Percentiles rank a stretch among this genome's conserved stretches.
phyloP scores from a whole-genome alignment of 2,113 vertebrate genomes.

The Noturus placidus region DNA sequence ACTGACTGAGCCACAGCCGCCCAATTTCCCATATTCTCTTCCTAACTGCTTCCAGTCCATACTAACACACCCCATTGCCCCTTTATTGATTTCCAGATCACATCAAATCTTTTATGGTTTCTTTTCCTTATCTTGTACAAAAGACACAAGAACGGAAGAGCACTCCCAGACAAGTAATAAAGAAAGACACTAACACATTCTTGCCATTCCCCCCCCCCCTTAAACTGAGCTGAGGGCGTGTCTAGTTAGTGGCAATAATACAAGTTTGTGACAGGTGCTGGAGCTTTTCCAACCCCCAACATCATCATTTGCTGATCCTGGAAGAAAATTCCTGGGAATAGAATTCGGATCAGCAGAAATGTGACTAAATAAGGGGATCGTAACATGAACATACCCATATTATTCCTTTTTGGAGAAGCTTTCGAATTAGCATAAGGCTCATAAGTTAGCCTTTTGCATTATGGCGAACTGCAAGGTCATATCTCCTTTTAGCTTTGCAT shows the following conservation, averaged over 20 bases:
- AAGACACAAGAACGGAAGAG: neutral
- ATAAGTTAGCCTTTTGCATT: neutral
- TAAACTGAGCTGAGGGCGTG: neutral
- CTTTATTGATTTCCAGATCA: neutral
- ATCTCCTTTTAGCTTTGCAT: conserved; percentile 26
- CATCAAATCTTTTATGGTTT: neutral
- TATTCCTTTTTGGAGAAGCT: conserved; percentile 15
- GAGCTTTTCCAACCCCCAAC: conserved; percentile 48
- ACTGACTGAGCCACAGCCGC: no score
- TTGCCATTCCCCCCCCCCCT: conserved; percentile 15
- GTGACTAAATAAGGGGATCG: conserved; percentile 68
- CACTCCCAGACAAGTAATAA: neutral
- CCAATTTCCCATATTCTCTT: no score
- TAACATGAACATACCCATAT: conserved; percentile 36
- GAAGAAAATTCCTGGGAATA: conserved; percentile 44
- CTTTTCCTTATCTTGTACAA: neutral
- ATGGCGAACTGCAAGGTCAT: conserved; percentile 6
- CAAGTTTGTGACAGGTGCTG: conserved; percentile 47
- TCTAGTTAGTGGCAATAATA: conserved; percentile 51
- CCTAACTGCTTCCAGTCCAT: neutral
- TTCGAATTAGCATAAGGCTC: neutral
- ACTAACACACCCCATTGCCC: neutral
- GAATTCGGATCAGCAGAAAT: conserved; percentile 55
- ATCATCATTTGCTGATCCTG: conserved; percentile 41
- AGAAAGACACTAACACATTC: conserved; percentile 17